These are phyloP conservation scores for Lathamus discolor DNA, from an alignment of 2,113 vertebrate species.

Conservation along the genomic window DNA sequence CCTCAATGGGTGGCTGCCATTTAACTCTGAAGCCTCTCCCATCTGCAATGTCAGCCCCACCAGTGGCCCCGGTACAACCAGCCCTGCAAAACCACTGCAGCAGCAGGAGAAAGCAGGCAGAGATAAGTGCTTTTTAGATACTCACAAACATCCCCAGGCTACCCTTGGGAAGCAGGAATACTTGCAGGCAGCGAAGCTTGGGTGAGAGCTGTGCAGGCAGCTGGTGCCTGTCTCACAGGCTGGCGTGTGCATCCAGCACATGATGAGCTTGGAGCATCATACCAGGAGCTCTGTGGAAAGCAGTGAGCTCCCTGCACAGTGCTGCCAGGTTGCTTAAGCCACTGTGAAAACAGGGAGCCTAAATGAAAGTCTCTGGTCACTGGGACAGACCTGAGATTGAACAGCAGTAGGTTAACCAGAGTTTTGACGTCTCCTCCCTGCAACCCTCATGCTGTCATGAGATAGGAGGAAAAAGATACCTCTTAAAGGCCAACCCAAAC, in stretches of 20 bases:
- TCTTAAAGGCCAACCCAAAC: not conserved
- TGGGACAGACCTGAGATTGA: not conserved
- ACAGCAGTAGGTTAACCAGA: not conserved
- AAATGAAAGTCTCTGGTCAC: not conserved
- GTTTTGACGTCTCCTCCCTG: not conserved
- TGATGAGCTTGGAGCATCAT: not conserved
- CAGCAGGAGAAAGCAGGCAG: not conserved
- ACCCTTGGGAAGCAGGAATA: not conserved
- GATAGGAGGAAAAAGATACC: not conserved
- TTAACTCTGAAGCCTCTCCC: not conserved
- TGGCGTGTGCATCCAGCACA: accelerated
- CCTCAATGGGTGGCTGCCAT: accelerated
- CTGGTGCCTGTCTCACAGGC: not conserved
- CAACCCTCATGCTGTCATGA: not conserved
- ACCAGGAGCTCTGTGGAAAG: not conserved
- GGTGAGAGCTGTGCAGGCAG: not conserved
- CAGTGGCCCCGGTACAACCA: not conserved
- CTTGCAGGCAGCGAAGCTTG: not conserved
- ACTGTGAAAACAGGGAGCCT: not conserved
- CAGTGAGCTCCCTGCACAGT: not conserved
- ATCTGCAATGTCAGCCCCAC: not conserved
- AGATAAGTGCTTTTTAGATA: not conserved
- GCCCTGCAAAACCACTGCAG: not conserved
- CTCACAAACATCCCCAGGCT: not conserved
- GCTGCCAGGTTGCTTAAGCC: not conserved